A percentile compares a stretch with the other conserved stretches of the same genome.
phyloP scores from a whole-genome alignment of 2,113 vertebrate species.

The Ammodytes marinus region DNA sequence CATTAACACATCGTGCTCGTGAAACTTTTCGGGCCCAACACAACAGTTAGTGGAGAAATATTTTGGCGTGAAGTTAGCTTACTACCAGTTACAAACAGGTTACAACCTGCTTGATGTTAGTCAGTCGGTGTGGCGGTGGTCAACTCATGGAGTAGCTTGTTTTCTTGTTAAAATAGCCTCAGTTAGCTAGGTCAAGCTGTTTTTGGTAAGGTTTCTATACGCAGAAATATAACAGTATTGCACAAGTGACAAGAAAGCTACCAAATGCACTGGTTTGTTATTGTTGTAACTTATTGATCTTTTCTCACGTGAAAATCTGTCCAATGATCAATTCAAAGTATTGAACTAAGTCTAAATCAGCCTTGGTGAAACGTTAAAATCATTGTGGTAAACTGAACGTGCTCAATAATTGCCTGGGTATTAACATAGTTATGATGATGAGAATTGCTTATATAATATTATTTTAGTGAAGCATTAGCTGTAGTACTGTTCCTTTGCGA shows the following conservation, averaged over 20 bases:
- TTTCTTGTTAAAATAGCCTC: not conserved
- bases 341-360: not conserved
- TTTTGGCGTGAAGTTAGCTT: not conserved
- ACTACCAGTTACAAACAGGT: not conserved
- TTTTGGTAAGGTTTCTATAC: too few relatives aligned
- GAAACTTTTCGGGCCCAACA: not conserved
- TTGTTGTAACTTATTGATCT: not conserved
- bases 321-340: too few relatives aligned
- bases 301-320: not conserved
- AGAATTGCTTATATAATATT: not conserved
- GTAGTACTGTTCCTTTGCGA: not conserved
- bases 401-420: not conserved
- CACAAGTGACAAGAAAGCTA: not conserved
- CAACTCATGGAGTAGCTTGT: not conserved
- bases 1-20: fast-evolving
- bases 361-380: not conserved
- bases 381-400: not conserved
- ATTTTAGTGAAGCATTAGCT: not conserved
- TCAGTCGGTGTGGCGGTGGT: not conserved
- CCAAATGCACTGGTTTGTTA: not conserved
- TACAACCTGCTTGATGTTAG: too few relatives aligned
- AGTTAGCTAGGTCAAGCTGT: not conserved
- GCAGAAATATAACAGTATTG: too few relatives aligned
- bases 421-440: not conserved
- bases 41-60: not conserved